phyloP scores from a whole-genome alignment of 2,113 vertebrate genomes.

The Serinus canaria region DNA sequence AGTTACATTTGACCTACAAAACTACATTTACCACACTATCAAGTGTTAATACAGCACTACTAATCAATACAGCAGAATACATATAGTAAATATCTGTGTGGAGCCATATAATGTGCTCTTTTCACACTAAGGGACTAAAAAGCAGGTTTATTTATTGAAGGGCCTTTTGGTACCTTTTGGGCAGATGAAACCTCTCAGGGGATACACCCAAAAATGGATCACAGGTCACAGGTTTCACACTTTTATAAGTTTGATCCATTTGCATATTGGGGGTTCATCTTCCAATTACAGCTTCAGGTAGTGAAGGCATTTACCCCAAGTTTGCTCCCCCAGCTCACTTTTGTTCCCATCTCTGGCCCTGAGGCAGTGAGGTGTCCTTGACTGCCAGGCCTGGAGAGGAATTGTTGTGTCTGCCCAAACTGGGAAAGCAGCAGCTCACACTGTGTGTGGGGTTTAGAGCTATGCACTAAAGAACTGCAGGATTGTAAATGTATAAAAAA shows the following conservation, averaged over 20 bases:
- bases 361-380: background rate
- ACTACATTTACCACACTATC: no score
- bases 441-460: background rate
- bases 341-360: background rate
- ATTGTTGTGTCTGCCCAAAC: background rate
- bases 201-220: background rate
- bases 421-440: background rate
- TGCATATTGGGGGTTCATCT: background rate
- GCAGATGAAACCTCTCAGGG: fast-evolving
- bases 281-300: background rate
- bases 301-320: background rate
- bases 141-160: no score
- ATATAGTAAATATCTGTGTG: no score
- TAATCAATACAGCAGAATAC: no score
- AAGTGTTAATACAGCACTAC: no score
- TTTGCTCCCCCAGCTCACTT: background rate
- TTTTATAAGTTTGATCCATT: background rate
- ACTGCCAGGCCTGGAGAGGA: background rate
- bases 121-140: no score
- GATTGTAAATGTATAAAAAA: fast-evolving
- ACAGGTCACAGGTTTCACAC: fast-evolving
- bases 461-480: fast-evolving
- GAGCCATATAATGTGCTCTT: no score
- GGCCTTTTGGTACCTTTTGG: fast-evolving
- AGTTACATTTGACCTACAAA: no score